Evolutionary conservation across 2,113 vertebrate genomes (phyloP).

Genomic region (Axis porcinus): DNA sequence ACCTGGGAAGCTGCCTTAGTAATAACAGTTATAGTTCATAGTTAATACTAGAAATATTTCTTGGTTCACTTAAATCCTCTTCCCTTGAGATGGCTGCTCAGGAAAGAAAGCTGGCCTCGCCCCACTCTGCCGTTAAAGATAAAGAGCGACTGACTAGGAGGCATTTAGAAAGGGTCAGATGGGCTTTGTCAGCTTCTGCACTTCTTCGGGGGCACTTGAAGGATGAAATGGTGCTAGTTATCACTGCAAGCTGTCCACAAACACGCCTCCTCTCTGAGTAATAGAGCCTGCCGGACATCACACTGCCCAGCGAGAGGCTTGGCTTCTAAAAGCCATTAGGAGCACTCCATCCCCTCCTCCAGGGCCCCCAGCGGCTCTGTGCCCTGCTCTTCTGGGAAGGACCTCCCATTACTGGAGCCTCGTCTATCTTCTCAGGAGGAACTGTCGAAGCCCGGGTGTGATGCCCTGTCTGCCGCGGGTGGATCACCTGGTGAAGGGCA

Average conservation of each 20-base stretch:
- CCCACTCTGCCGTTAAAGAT: background rate
- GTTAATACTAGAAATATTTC: background rate
- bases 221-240: accelerated
- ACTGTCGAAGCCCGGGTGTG: background rate
- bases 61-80: background rate
- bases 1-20: background rate
- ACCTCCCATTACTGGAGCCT: background rate
- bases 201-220: background rate
- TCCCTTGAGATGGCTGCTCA: background rate
- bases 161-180: background rate
- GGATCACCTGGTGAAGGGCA: background rate
- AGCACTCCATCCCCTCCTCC: background rate
- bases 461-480: background rate
- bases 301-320: background rate
- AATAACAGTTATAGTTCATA: background rate
- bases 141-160: background rate
- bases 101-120: background rate
- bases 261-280: background rate
- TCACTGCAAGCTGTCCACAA: background rate
- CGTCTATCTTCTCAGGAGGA: slow-evolving; percentile 14
- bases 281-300: background rate
- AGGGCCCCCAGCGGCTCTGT: background rate
- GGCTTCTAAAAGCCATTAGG: background rate
- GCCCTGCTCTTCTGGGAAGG: slow-evolving; percentile 12
- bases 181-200: background rate